Evolutionary conservation across 2,888 invertebrate genomes (phyloP), one percentile per base, ranked within the genome.

Genomic region (Eupithecia pulchellata): DNA sequence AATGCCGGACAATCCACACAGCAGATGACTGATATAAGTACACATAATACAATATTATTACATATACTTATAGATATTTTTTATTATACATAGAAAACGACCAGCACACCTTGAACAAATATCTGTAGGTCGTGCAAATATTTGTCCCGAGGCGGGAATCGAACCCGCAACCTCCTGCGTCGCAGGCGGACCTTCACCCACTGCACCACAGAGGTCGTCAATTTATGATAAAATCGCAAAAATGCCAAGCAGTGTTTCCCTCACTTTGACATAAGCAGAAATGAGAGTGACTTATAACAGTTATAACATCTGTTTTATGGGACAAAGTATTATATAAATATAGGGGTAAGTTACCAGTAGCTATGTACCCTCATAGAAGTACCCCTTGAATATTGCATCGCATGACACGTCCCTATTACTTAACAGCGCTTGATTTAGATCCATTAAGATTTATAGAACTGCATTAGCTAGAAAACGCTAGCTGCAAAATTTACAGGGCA

Each of bases 401-500:
- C 61, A 61, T 61, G 66, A 52, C 52, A 32, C 34, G 66, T 61
- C 66, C 47, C 47, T 34, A 67, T 47, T 47, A 32, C 65, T 34
- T 14, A 52, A 17, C 61, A n/a, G 27, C 25, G 66, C 61, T 67
- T 67, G 25, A 47, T 61, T 60, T 30, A 66, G 58, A 32, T 32
- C 42, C 42, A 58, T 60, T 32, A 60, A n/a, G 60, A 60, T 66
- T 60, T 39, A 60, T 27, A 57, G 2, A 29, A 8, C 29, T 32
- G 52, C 20, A 64, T 52, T 64, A 64, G 17, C 39, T 62, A 62
- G 27, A 36, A 62, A 57, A 57, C 29, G 57, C 29, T 57, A 57
- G 29, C 57, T 25, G 57, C 57, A 57, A 57, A 29, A 3, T 57
- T 57, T 29, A 57, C 11, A 17, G 57, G 57, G 3, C 17, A 57